Evolutionary conservation across 2,113 vertebrate species (phyloP).

Genomic region (human (Homo sapiens)): DNA sequence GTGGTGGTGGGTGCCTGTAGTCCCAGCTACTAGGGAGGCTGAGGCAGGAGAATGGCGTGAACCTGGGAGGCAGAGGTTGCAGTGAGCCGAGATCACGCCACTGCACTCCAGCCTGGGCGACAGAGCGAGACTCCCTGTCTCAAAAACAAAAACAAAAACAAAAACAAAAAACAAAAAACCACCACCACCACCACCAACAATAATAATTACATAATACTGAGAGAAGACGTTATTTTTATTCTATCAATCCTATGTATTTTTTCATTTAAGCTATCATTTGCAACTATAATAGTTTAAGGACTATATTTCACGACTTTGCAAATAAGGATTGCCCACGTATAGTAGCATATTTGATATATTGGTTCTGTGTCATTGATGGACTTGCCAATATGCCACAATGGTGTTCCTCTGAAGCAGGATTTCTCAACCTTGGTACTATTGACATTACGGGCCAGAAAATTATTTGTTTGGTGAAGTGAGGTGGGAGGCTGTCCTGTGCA

Average conservation of each 20-base stretch:
- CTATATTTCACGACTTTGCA: not conserved
- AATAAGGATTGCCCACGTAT: rapidly evolving
- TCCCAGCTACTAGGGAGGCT: too few species aligned
- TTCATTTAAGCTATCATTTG: not conserved
- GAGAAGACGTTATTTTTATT: not conserved
- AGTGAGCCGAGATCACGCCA: too few species aligned
- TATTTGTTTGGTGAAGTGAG: not conserved
- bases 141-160: not conserved
- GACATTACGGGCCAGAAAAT: not conserved
- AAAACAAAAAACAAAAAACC: too few species aligned
- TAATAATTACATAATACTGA: not conserved
- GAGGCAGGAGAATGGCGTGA: too few species aligned
- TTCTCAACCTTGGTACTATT: not conserved
- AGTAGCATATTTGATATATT: not conserved
- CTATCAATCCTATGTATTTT: not conserved
- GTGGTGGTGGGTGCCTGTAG: too few species aligned
- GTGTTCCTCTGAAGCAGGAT: not conserved
- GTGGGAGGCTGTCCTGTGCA: not conserved
- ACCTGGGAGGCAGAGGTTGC: too few species aligned
- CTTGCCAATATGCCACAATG: not conserved
- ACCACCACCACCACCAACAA: too few species aligned
- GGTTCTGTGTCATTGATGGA: not conserved
- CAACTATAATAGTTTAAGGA: not conserved
- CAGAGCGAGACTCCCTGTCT: too few species aligned
- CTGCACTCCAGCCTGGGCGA: too few species aligned